Conservation (phyloP, 2,113 vertebrate genomes). For the Oophaga pumilio region DNA sequence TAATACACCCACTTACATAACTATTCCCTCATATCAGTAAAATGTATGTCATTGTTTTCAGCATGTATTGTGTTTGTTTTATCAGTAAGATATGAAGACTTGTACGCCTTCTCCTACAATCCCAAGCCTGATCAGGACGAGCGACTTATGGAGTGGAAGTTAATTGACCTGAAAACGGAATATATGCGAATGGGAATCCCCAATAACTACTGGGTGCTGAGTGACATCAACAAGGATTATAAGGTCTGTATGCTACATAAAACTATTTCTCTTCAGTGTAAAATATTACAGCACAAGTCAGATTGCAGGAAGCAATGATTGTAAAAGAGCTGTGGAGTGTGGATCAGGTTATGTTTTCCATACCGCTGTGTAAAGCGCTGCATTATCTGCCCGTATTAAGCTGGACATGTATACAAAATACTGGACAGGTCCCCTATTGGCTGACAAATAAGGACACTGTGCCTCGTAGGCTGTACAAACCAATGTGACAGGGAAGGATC, state of each 20-base stretch:
- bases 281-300: neutral
- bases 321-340: too few species aligned
- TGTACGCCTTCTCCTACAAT: constrained; percentile 82
- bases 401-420: too few species aligned
- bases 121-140: constrained; percentile 74
- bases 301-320: too few species aligned
- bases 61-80: neutral
- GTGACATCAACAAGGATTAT: constrained; percentile 74
- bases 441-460: too few species aligned
- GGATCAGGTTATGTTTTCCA: too few species aligned
- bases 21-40: too few species aligned
- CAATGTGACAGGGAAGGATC: too few species aligned
- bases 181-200: constrained; percentile 79
- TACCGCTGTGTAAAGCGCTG: too few species aligned
- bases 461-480: too few species aligned
- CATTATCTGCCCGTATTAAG: too few species aligned
- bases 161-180: constrained; percentile 73
- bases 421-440: too few species aligned
- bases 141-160: constrained; percentile 74
- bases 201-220: constrained; percentile 75
- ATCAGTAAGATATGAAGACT: constrained; percentile 74
- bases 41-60: neutral
- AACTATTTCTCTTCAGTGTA: neutral
- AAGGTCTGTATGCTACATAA: constrained; percentile 69
- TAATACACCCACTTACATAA: neutral